Evolutionary conservation across 2,888 invertebrate genomes (phyloP), one percentile per base, ranked within the genome.

Genomic region (Ceramica pisi): DNA sequence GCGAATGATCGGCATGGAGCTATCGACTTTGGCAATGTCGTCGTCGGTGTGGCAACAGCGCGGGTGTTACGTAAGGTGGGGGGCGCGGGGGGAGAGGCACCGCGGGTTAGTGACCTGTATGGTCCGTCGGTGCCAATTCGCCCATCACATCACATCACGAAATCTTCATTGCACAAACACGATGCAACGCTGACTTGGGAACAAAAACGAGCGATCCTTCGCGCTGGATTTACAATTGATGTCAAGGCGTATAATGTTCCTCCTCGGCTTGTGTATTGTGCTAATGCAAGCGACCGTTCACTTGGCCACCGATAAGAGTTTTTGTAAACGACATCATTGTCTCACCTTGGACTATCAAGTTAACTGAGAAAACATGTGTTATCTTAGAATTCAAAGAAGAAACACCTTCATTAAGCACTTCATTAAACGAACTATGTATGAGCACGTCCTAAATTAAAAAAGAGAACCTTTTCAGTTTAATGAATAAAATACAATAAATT

Each of bases 91-190:
- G 89, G 87, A 81, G 87, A 87, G 84, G 88, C 83, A 83, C 65
- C 82, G 84, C 88, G 89, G 95, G 94, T 94, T 89, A 94, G 82
- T 94, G 95, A 95, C 95, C 95, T 89, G 93, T 87, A 92, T 92
- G 93, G 94, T 91, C 92, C 91, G 93, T 86, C 92, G 90, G 92
- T 95, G 95, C 95, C 96, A 96, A 95, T 95, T 94, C 93, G 93
- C 91, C 90, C 94, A 93, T 93, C 93, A 93, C 94, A 90, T 92
- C 92, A 92, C 92, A 93, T 92, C 93, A 93, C 93, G 91, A 93
- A 94, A 94, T 93, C 92, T 90, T 88, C 90, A 90, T 92, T 94
- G 94, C 94, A 94, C 92, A 91, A 91, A 91, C 87, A 85, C 87
- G 86, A 87, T 89, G 89, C 90, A 89, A 86, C 87, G 82, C 80